A percentile compares a stretch with the other conserved stretches of the same genome.
These are phyloP conservation scores for Sinocyclocheilus rhinocerous DNA, from an alignment of 2,113 vertebrate genomes.

Conservation along the genomic window DNA sequence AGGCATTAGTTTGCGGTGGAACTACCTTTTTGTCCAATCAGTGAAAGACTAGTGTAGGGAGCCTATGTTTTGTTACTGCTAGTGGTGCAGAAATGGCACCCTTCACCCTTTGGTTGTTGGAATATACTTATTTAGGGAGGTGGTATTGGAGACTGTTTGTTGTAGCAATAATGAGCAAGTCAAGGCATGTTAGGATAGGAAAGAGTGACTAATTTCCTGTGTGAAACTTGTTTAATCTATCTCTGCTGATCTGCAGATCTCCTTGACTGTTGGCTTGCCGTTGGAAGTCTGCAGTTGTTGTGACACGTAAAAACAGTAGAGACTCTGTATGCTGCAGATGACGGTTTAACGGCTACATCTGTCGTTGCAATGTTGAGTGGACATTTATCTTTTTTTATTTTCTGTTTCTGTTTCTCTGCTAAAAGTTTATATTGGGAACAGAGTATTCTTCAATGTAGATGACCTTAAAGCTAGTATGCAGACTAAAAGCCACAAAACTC, in stretches of 20 bases:
- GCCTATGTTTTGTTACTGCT: not conserved
- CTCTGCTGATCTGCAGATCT: no score
- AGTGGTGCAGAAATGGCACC: not conserved
- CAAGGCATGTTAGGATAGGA: not conserved
- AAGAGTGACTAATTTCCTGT: not conserved
- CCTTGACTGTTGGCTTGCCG: no score
- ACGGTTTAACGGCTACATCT: no score
- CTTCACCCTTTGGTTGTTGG: not conserved
- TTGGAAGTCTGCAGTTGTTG: no score
- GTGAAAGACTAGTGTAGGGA: not conserved
- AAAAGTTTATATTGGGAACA: not conserved
- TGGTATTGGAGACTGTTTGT: not conserved
- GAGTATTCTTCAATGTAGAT: not conserved
- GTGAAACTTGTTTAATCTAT: no score
- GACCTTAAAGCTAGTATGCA: not conserved
- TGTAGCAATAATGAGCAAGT: not conserved
- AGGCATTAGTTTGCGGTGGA: not conserved
- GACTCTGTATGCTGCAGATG: no score
- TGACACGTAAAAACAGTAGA: no score
- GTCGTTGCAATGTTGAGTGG: no score
- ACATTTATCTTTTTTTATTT: not conserved
- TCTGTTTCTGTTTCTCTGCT: not conserved
- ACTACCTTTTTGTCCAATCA: not conserved
- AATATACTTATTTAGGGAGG: not conserved
- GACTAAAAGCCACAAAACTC: conserved; percentile 10